Evolutionary conservation across 2,888 invertebrate species (phyloP), one percentile per base, ranked within the genome.

Genomic region (Xylota sylvarum): DNA sequence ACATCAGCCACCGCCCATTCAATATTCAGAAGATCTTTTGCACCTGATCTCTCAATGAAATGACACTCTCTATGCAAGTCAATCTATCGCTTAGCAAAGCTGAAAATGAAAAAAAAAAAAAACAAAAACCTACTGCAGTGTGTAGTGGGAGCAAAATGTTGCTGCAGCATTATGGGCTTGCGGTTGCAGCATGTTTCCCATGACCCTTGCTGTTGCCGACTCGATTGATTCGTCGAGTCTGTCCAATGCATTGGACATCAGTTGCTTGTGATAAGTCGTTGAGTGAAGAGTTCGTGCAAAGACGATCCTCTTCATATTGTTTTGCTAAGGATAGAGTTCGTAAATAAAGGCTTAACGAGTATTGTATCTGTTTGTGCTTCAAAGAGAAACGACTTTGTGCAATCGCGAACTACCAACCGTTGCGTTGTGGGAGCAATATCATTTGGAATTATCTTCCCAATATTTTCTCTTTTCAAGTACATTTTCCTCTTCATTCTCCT

Each of bases 151-250:
- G 50, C 52, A 64, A 40, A 86, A 86, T 86, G 86, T 82, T 86
- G 86, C 86, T 78, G 82, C 86, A 86, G 85, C 85, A 86, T 80
- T 73, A 52, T 69, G 55, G 50, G 56, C 69, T 67, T 85, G 80
- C 85, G 72, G 77, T 74, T 85, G 80, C 85, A 77, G 72, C 86
- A 86, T 82, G 86, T 86, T 72, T 73, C 80, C 27, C 70, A 80
- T 81, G 76, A 72, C 81, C 85, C 85, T 85, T 85, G 17, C 70
- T 9, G 72, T 30, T 46, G 43, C 48, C 37, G 46, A 77, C 67
- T 58, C 56, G 40, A 35, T 67, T 35, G 64, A 74, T 58, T 77
- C 64, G 58, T 56, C 58, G 48, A 81, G 67, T 77, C 70, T 58
- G 58, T 52, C 58, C 72, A 55, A 69, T 72, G 58, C 64, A 72